Evolutionary conservation across 2,797 vertebrate genomes (phyloP), one percentile per base, ranked within the genome.

Genomic region (Cynopterus sphinx): DNA sequence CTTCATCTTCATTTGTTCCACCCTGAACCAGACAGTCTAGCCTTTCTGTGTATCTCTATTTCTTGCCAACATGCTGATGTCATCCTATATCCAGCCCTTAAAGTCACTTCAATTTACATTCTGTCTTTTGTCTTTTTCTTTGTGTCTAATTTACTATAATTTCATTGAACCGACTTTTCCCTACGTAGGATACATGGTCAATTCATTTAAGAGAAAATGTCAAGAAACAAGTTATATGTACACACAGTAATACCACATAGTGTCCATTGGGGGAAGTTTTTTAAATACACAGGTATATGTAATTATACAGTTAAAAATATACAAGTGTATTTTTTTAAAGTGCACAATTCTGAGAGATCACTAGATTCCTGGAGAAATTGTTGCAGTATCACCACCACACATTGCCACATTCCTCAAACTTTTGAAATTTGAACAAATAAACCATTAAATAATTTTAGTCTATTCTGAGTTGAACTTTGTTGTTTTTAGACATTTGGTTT

Each of bases 51-150:
- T 49, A 59, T 83, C 68, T 74, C 92, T 9, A 5, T 57, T 90
- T 94, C 92, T 94, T 97, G 97, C 97, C 97, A 98, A 95, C 86
- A 95, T 78, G 68, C 55, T 98, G 97, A 97, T 83, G 95, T 98
- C 96, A 97, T 94, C 90, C 86, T 70, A 57, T 63, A 87, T n/a
- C 36, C 41, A 91, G 91, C 33, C 93, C 79, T 94, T 94, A 84
- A 95, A 81, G 49, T 96, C 90, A 96, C 46, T 95, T 95, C 86
- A 59, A 94, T 88, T 95, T 94, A 95, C 92, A 97, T 89, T 91
- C 82, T 22, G n/a, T 85, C 90, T 93, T 95, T 92, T 92, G 71
- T 95, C 87, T 94, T 91, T 96, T 91, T 90, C n/a, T 77, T 79
- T 16, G n/a, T 94, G 53, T 92, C 73, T 87, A 91, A 92, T 92